Evolutionary conservation across 2,113 vertebrate species (phyloP).

Genomic region (Podiceps cristatus): DNA sequence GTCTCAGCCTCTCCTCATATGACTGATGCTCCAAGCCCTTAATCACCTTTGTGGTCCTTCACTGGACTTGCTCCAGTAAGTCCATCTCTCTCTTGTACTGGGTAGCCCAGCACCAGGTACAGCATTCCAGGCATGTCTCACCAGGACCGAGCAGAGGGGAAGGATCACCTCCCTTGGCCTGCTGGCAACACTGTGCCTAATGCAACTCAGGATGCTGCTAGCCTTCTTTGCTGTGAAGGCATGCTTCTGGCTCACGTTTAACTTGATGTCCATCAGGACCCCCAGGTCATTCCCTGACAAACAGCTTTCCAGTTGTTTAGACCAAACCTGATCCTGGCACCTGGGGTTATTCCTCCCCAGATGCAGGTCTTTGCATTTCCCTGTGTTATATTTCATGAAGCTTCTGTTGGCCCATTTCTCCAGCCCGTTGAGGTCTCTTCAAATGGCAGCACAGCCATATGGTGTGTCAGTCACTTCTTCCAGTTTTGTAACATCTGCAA

Average conservation of each 20-base stretch:
- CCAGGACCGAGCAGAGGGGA: not conserved
- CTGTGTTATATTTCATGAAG: not conserved
- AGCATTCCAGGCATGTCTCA: not conserved
- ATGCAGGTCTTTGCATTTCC: not conserved
- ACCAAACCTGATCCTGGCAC: not conserved
- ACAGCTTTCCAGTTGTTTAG: not conserved
- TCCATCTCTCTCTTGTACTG: not conserved
- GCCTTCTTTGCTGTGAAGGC: too few relatives aligned
- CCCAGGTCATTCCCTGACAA: not conserved
- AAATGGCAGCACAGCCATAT: not conserved
- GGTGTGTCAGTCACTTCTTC: not conserved
- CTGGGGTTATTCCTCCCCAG: not conserved
- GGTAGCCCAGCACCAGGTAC: not conserved
- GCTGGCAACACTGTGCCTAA: not conserved
- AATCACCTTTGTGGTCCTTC: not conserved
- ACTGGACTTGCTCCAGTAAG: not conserved
- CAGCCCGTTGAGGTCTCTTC: not conserved
- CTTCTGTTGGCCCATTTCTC: not conserved
- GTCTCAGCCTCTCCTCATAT: not conserved
- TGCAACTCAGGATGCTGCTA: not conserved
- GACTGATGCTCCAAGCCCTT: not conserved
- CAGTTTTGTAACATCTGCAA: not conserved
- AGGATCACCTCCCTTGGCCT: not conserved
- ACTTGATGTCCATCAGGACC: accelerated
- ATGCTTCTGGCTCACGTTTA: not conserved